A percentile compares a stretch with the other conserved stretches of the same genome.
phyloP scores from a whole-genome alignment of 2,888 invertebrate species.

The Blastobasis adustella region DNA sequence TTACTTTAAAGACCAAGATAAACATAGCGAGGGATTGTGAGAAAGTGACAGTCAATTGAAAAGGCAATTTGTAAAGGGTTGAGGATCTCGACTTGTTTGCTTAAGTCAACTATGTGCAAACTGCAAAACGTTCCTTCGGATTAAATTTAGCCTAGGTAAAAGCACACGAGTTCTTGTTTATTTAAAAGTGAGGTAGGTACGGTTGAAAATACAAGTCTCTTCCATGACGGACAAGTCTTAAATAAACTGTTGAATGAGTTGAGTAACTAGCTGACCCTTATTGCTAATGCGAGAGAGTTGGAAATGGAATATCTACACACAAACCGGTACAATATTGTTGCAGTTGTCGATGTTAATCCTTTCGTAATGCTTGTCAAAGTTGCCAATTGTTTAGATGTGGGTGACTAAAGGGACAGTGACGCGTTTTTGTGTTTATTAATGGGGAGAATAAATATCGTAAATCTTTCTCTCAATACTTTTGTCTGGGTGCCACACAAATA shows the following conservation, averaged over 20 bases:
- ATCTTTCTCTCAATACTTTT: slow-evolving; percentile 50
- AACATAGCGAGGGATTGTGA: slow-evolving; percentile 20
- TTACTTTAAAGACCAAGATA: slow-evolving; percentile 29
- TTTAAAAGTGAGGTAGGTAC: slow-evolving; percentile 46
- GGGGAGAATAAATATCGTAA: slow-evolving; percentile 60
- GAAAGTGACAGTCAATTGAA: slow-evolving; percentile 36
- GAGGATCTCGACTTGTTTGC: slow-evolving; percentile 37
- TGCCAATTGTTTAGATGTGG: slow-evolving; percentile 61
- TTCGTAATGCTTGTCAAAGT: slow-evolving; percentile 63
- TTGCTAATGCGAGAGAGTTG: no score
- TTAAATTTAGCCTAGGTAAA: slow-evolving; percentile 38
- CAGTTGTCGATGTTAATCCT: slow-evolving; percentile 47
- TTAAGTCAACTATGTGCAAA: slow-evolving; percentile 46
- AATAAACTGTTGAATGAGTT: background rate
- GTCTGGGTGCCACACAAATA: slow-evolving; percentile 51
- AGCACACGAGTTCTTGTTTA: slow-evolving; percentile 31
- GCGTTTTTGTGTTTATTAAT: slow-evolving; percentile 51
- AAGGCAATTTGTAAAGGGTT: slow-evolving; percentile 43
- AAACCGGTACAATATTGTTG: slow-evolving; percentile 14
- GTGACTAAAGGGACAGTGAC: slow-evolving; percentile 52
- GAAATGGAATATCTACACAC: no score
- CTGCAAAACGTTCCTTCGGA: slow-evolving; percentile 45
- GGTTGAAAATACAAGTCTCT: slow-evolving; percentile 52
- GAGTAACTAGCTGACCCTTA: no score
- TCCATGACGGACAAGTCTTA: slow-evolving; percentile 13